Evolutionary conservation across 2,888 invertebrate genomes (phyloP).

Genomic region (Muscina levida): DNA sequence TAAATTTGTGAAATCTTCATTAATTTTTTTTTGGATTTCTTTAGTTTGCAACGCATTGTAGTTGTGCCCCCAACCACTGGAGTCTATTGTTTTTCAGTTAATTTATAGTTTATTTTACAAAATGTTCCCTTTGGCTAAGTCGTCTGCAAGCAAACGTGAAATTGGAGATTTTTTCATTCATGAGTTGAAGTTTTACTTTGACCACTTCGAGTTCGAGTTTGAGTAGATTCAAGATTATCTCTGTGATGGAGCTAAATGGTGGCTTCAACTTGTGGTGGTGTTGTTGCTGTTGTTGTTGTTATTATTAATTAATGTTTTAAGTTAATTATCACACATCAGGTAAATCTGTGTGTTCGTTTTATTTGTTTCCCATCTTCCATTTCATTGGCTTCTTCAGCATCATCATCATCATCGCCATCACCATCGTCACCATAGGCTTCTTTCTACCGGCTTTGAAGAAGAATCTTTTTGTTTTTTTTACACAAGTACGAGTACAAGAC

Average conservation of each 20-base stretch:
- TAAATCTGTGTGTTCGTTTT: neutral
- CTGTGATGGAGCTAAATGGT: neutral
- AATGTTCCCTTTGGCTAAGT: neutral
- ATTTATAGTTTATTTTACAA: conserved; percentile 12
- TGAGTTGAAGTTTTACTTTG: conserved; percentile 3
- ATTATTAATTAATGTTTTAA: conserved; percentile 38
- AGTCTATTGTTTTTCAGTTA: conserved; percentile 3
- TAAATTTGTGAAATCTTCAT: conserved; percentile 9
- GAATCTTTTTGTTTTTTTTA: conserved; percentile 6
- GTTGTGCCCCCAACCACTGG: neutral
- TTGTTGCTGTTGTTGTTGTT: conserved; percentile 18
- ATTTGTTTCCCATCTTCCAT: conserved; percentile 7
- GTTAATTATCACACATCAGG: conserved; percentile 38
- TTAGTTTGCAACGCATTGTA: neutral
- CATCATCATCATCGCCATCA: neutral
- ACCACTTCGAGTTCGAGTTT: neutral
- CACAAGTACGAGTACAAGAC: no score
- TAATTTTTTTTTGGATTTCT: neutral
- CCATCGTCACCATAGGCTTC: neutral
- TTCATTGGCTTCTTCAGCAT: neutral
- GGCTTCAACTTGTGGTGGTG: neutral
- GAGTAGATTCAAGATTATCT: neutral
- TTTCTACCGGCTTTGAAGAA: neutral
- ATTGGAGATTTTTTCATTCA: conserved; percentile 38
- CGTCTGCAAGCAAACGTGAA: neutral